These are phyloP conservation scores for Gyps fulvus DNA, from an alignment of 2,113 vertebrate genomes.

Conservation along the genomic window DNA sequence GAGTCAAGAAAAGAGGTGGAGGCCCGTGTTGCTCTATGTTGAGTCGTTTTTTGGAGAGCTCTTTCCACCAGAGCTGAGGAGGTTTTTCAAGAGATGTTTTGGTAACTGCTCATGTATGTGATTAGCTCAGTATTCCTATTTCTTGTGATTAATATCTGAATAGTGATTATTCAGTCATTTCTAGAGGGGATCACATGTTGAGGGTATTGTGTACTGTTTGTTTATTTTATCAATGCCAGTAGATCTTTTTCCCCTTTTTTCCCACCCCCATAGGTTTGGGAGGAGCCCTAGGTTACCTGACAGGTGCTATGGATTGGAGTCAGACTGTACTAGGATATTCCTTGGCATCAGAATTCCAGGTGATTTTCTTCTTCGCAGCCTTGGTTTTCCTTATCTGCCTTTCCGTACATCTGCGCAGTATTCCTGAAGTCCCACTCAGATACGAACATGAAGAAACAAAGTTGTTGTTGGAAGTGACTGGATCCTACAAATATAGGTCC, in stretches of 20 bases:
- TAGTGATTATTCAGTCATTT: not conserved
- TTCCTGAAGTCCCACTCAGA: constrained; percentile 84
- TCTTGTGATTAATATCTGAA: not conserved
- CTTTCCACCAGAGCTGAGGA: not conserved
- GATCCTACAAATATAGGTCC: constrained; percentile 73
- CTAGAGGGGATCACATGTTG: not conserved
- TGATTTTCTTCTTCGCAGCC: constrained; percentile 91
- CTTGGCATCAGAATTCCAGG: constrained; percentile 91
- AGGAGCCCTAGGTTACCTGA: constrained; percentile 90
- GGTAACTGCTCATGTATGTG: not conserved
- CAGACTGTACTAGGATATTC: constrained; percentile 79
- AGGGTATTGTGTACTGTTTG: not conserved
- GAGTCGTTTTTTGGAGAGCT: not conserved
- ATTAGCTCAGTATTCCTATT: not conserved
- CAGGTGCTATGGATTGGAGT: constrained; percentile 93
- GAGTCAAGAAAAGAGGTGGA: not conserved
- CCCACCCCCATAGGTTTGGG: constrained; percentile 81
- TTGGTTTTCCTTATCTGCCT: constrained; percentile 84
- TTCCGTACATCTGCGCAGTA: constrained; percentile 87
- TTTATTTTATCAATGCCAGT: not conserved
- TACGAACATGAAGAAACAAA: not conserved
- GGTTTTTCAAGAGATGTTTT: not conserved
- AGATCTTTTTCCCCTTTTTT: not conserved
- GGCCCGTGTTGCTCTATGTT: not conserved
- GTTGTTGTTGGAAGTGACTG: constrained; percentile 52